Evolutionary conservation across 1,140 invertebrate species (phyloP).

Genomic region (Heliconius hewitsoni): DNA sequence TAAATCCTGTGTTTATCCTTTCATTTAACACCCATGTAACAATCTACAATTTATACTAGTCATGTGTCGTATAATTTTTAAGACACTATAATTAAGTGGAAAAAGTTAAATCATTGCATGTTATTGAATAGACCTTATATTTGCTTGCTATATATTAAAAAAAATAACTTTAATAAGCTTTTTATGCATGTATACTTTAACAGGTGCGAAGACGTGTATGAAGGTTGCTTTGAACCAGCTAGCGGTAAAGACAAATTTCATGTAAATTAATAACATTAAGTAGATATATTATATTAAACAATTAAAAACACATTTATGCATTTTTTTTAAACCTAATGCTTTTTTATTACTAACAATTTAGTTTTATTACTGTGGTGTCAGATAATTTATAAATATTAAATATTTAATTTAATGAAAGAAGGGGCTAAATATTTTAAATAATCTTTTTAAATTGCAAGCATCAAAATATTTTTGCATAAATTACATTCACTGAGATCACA

Average conservation of each 20-base stretch:
- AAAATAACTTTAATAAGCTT: not conserved
- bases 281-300: not conserved
- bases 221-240: constrained; percentile 17
- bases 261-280: constrained; percentile 9
- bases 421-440: too few relatives aligned
- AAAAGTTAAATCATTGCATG: not conserved
- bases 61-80: not conserved
- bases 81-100: not conserved
- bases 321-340: not conserved
- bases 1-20: not conserved
- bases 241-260: not conserved
- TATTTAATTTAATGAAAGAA: not conserved
- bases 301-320: not conserved
- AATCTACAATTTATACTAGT: too few relatives aligned
- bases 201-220: constrained; percentile 43
- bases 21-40: too few relatives aligned
- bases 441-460: too few relatives aligned
- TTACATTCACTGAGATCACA: too few relatives aligned
- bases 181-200: constrained; percentile 33
- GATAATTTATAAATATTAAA: not conserved
- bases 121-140: not conserved
- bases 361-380: not conserved
- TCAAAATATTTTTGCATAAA: too few relatives aligned
- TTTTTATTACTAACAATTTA: not conserved
- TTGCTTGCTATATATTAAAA: too few relatives aligned